These are phyloP conservation scores for Chaetodon trifasciatus DNA, from an alignment of 2,797 vertebrate genomes.

Conservation along the genomic window DNA sequence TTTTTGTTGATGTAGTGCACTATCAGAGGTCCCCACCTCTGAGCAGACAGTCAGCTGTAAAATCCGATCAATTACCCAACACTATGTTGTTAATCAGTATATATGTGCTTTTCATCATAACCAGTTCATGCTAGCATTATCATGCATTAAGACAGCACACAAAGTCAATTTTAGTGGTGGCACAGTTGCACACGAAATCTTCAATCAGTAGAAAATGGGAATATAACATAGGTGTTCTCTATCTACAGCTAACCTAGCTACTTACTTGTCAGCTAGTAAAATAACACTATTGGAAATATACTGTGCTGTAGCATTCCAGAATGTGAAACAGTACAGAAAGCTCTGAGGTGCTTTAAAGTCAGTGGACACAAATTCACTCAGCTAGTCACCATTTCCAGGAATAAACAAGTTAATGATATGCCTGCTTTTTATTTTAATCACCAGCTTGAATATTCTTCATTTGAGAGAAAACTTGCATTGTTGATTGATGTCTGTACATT, in stretches of 20 bases:
- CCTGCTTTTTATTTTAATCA: conserved; percentile 9
- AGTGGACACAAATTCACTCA: not conserved
- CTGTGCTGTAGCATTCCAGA: not conserved
- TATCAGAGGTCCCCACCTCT: not conserved
- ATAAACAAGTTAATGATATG: not conserved
- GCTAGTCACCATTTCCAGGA: not conserved
- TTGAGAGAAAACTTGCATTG: not conserved
- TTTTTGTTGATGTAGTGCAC: not conserved
- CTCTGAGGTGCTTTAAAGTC: not conserved
- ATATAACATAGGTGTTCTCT: not conserved
- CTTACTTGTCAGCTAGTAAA: not conserved
- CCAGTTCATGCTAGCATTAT: not conserved
- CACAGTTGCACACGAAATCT: not conserved
- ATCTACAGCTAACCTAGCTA: not conserved
- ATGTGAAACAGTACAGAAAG: not conserved
- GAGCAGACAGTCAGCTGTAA: not conserved
- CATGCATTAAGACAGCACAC: not conserved
- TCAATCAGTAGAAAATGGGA: not conserved
- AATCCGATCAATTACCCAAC: conserved; percentile 2
- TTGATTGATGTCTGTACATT: conserved; percentile 17
- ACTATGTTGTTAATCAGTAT: conserved; percentile 2
- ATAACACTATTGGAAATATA: not conserved
- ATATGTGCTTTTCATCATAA: not conserved
- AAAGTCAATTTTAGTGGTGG: not conserved
- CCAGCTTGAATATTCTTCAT: not conserved